Conservation (phyloP, 2,113 vertebrate species). For the Datnioides undecimradiatus region DNA sequence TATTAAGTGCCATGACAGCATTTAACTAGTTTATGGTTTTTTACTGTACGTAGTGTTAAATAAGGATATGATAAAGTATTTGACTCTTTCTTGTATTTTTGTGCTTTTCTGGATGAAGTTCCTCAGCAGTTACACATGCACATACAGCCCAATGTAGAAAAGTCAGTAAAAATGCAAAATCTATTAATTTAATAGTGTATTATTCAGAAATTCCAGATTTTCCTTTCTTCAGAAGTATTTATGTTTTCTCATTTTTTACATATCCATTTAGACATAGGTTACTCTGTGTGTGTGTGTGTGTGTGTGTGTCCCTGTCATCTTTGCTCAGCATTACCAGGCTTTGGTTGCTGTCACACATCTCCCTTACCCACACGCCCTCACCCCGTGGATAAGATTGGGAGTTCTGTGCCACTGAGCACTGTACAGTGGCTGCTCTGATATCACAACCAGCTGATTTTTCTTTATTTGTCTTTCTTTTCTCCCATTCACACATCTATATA, state of each 20-base stretch:
- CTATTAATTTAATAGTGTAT: background rate
- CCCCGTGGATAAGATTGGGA: conserved; percentile 15
- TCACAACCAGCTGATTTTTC: conserved; percentile 3
- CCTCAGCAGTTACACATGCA: background rate
- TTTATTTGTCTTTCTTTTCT: background rate
- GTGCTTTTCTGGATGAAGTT: background rate
- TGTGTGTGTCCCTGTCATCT: conserved; percentile 1
- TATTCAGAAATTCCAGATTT: background rate
- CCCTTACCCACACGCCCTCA: background rate
- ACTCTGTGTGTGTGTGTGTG: background rate
- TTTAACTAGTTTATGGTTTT: background rate
- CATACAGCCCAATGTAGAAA: background rate
- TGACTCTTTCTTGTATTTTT: background rate
- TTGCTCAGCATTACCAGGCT: conserved; percentile 9
- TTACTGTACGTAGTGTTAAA: background rate
- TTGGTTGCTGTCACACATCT: background rate
- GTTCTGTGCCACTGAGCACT: conserved; percentile 49
- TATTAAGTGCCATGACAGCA: background rate
- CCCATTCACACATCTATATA: background rate
- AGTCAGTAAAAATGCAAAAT: background rate
- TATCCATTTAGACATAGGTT: background rate
- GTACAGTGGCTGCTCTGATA: conserved; percentile 19
- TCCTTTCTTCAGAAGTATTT: background rate
- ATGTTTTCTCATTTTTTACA: background rate
- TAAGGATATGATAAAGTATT: background rate